Conservation (phyloP, 2,888 invertebrate species). For the Aspidiotus rigidus region DNA sequence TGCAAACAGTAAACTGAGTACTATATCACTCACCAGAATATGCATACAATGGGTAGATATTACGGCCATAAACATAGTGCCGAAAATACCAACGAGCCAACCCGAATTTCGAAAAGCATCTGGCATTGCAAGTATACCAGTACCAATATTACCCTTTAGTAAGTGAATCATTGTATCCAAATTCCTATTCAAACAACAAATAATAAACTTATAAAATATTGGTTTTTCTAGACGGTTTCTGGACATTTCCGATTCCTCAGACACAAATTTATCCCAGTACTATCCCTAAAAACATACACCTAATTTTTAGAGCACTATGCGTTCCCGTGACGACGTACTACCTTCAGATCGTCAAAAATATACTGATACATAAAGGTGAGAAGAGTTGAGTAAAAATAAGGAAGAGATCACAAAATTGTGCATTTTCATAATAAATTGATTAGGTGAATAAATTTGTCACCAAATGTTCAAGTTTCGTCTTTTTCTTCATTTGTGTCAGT, state of each 20-base stretch:
- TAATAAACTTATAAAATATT: slow-evolving; percentile 13
- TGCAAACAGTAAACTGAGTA: not conserved
- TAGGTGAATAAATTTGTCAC: too few relatives aligned
- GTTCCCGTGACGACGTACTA: too few relatives aligned
- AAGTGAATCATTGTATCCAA: slow-evolving; percentile 53
- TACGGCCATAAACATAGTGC: slow-evolving; percentile 72
- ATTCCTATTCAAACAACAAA: slow-evolving; percentile 43
- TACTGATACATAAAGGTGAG: too few relatives aligned
- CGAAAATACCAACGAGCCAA: slow-evolving; percentile 69
- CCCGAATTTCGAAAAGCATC: slow-evolving; percentile 88
- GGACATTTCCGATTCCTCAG: not conserved
- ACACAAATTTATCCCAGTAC: not conserved
- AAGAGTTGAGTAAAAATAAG: too few relatives aligned
- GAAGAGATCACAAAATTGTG: too few relatives aligned
- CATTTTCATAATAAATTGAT: too few relatives aligned
- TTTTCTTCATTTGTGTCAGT: too few relatives aligned
- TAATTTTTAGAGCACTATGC: too few relatives aligned
- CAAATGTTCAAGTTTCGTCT: too few relatives aligned
- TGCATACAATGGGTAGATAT: slow-evolving; percentile 92
- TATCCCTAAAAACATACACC: too few relatives aligned
- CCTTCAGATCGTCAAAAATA: too few relatives aligned
- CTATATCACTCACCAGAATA: slow-evolving; percentile 51
- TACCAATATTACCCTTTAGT: slow-evolving; percentile 57
- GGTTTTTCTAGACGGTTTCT: not conserved
- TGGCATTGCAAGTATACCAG: slow-evolving; percentile 95